These are phyloP conservation scores for Mesocricetus auratus DNA, from an alignment of 2,113 vertebrate genomes.

Conservation along the genomic window DNA sequence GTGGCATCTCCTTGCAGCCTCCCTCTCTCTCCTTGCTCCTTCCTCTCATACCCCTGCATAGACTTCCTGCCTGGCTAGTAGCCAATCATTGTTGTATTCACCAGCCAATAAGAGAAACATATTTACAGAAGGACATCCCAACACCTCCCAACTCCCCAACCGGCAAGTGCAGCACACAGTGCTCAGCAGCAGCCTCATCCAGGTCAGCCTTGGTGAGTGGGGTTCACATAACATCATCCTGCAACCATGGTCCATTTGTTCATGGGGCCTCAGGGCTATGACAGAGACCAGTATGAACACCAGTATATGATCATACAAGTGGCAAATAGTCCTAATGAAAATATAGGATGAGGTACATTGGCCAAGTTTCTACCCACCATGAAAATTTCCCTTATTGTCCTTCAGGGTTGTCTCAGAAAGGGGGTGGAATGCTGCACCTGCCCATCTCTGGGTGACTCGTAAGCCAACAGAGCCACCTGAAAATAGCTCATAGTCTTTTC, in stretches of 20 bases:
- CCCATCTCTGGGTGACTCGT: not conserved
- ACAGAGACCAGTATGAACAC: not conserved
- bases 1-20: no score
- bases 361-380: not conserved
- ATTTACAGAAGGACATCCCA: no score
- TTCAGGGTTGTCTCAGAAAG: not conserved
- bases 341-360: not conserved
- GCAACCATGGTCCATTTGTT: not conserved
- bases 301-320: not conserved
- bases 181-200: not conserved
- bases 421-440: not conserved
- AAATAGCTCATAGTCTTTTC: not conserved
- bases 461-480: not conserved
- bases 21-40: no score
- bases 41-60: no score
- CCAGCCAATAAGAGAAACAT: no score
- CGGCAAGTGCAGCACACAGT: no score
- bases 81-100: no score
- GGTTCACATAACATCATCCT: not conserved
- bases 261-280: not conserved
- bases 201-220: not conserved
- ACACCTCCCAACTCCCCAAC: no score
- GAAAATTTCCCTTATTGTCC: not conserved
- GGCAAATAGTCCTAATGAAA: not conserved
- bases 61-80: no score